A percentile compares a stretch with the other conserved stretches of the same genome.
Conservation (phyloP, 2,113 vertebrate species). For the Oenanthe oenanthe region DNA sequence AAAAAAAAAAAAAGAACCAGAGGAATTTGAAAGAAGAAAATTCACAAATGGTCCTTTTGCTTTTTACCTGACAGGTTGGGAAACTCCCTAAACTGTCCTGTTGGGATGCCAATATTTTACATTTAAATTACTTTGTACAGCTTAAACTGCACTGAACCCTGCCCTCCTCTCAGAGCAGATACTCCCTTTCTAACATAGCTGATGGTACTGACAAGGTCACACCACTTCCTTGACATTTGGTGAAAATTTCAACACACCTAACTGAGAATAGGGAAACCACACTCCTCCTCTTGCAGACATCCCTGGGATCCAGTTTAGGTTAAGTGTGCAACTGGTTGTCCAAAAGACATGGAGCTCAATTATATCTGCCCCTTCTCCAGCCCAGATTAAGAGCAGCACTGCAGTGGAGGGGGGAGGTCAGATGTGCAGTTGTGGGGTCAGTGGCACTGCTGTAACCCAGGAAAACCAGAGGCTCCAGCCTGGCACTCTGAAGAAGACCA, state of each 20-base stretch:
- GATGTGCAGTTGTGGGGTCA: neutral
- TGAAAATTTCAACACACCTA: neutral
- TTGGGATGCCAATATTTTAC: neutral
- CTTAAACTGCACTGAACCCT: neutral
- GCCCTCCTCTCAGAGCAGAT: neutral
- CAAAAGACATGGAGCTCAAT: neutral
- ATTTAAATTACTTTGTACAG: neutral
- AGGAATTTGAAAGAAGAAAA: conserved; percentile 18
- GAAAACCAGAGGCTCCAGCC: neutral
- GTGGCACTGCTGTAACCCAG: neutral
- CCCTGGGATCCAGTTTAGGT: neutral
- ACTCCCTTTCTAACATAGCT: neutral
- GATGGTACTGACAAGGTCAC: neutral
- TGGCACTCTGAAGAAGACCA: neutral
- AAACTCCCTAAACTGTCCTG: conserved; percentile 2
- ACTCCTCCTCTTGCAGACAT: neutral
- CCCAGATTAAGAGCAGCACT: neutral
- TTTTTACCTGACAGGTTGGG: neutral
- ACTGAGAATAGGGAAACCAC: neutral
- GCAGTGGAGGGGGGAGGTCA: neutral
- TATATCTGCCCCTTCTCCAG: neutral
- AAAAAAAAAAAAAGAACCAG: neutral
- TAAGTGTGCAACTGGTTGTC: neutral
- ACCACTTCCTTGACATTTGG: neutral
- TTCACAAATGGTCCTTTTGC: neutral